These are phyloP conservation scores for Axinella damicornis DNA, from an alignment of 37 sponge, comb jelly and placozoan species.

Conservation along the genomic window DNA sequence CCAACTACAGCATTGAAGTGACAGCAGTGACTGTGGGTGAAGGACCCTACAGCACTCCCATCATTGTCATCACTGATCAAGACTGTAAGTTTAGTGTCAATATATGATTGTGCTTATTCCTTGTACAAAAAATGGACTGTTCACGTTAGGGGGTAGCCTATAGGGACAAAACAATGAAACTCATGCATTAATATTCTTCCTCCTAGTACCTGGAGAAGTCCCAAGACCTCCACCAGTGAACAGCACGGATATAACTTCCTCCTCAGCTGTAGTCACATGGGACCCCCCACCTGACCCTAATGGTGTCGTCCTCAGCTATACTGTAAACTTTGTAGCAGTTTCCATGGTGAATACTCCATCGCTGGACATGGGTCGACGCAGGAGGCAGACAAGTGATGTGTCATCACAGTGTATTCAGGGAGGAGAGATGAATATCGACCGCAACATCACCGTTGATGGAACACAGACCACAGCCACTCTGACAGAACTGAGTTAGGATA, in stretches of 20 bases:
- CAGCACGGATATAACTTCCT: background rate
- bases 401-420: conserved; percentile 17
- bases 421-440: background rate
- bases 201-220: background rate
- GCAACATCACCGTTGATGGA: conserved; percentile 17
- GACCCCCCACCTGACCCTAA: conserved; percentile 17
- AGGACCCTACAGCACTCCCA: conserved; percentile 26
- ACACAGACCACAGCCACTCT: conserved; percentile 22
- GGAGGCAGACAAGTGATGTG: conserved; percentile 6
- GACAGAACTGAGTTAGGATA: conserved; percentile 35
- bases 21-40: conserved; percentile 44
- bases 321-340: conserved; percentile 22
- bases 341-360: background rate
- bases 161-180: too few species aligned
- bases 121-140: too few species aligned
- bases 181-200: too few species aligned
- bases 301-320: conserved; percentile 29
- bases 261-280: conserved; percentile 23
- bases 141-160: too few species aligned
- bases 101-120: background rate
- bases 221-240: conserved; percentile 19
- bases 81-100: conserved; percentile 17
- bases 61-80: conserved; percentile 23
- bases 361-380: background rate
- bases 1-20: conserved; percentile 34